Evolutionary conservation across 1,140 invertebrate species (phyloP), one percentile per base, ranked within the genome.

Genomic region (Notospermus geniculatus): DNA sequence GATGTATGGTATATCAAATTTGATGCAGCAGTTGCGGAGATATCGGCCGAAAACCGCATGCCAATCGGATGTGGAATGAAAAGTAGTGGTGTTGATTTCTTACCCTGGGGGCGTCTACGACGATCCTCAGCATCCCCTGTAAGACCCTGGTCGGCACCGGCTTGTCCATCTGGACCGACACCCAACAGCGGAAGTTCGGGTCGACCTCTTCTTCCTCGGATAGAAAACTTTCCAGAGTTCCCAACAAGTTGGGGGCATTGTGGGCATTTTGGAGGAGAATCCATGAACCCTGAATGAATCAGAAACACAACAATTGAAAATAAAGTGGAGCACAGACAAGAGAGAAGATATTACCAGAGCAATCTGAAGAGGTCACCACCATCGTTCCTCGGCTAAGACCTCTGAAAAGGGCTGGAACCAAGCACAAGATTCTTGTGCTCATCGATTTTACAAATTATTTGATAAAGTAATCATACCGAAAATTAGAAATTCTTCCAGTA

Each of bases 231-330:
- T 78, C 76, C 7, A 80, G 54, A 52, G 64, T 63, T 36, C 70
- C 66, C 60, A 81, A 67, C 7, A 81, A 66, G n/a, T 69, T 59
- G 9, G 71, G 70, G 22, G 73, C 66, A 68, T 77, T 79, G 64
- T 81, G 78, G 22, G 77, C 77, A 71, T 79, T 76, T 60, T 80
- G 73, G 19, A 81, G 68, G 9, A 80, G 61, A 4, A 81, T 66
- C 80, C 80, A 81, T 17, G 50, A 56, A 30, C 76, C 79, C 80
- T 81, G 57, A 7, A 66, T 59, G 36, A 23, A 22, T 7, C 5
- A 58, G 15, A n/a, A 53, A 19, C 17, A 17, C 9, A 30, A 11
- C 30, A 57, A n/a, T n/a, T 23, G 5, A 46, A n/a, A n/a, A n/a
- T n/a, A n/a, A n/a, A n/a, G n/a, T 17, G 28, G 17, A 54, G 1